Evolutionary conservation across 2,797 vertebrate species (phyloP), one percentile per base, ranked within the genome.

Genomic region (Scleropages formosus): DNA sequence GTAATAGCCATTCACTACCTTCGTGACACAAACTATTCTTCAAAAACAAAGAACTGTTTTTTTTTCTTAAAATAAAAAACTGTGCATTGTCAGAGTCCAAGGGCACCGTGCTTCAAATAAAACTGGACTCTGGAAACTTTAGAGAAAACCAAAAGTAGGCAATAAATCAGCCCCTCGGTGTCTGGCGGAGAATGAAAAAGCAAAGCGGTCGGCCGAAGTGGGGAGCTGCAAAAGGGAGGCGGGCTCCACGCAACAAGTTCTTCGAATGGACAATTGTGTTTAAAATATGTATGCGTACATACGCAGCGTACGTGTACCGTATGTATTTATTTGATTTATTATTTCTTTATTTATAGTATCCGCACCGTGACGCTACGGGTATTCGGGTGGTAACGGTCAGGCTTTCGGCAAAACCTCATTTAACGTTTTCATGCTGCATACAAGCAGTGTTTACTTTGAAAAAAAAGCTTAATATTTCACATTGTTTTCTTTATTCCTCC

Each of bases 41-140:
- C 44, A 66, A 75, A 58, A 68, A 66, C 27, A 59, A 66, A 63
- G 62, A 66, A 53, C 31, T 7, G 3, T 12, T 46, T 31, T 53
- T 53, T 53, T 46, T 31, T 69, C 4, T 20, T 51, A 62, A 60
- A 76, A 70, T 26, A 22, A 76, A 51, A 68, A 8, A 18, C 22
- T 8, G 26, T 15, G 49, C 13, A 63, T 64, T 72, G 71, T 72
- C 58, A 72, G 60, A 66, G 58, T 76, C 58, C 58, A 63, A 62
- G 74, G 44, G 47, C 46, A 63, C 70, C 24, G 59, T 51, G 16
- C 20, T 53, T 70, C 46, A 62, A 62, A 71, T 51, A 68, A 56
- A 66, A 69, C 51, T 72, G n/a, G 71, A 39, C 51, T 72, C 56
- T 26, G 66, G 39, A 67, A 69, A 66, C 64, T 69, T 76, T 75